A percentile compares a stretch with the other conserved stretches of the same genome.
Conservation (phyloP, 2,797 vertebrate genomes). For the Acipenser transmontanus region DNA sequence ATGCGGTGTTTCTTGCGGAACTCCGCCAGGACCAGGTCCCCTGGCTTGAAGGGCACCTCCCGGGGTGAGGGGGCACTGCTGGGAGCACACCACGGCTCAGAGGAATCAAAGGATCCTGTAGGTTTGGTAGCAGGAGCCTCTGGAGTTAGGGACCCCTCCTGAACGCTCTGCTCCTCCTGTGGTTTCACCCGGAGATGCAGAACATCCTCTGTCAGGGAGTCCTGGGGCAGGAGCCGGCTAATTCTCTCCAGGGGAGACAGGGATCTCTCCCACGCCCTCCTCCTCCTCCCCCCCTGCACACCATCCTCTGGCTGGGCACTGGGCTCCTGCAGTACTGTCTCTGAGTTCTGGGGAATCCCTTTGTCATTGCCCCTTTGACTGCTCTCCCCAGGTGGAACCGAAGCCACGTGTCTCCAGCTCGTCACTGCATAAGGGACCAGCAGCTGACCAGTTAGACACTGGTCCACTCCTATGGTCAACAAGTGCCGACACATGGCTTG, state of each 20-base stretch:
- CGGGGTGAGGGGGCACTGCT: neutral
- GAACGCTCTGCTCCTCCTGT: conserved; percentile 8
- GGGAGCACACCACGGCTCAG: neutral
- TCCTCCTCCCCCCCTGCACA: conserved; percentile 21
- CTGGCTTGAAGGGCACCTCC: conserved; percentile 48
- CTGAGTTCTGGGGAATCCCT: no score
- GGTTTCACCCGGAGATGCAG: conserved; percentile 43
- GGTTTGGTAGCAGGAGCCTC: neutral
- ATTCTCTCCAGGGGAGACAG: conserved; percentile 71
- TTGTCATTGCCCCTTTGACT: no score
- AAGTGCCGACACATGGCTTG: no score
- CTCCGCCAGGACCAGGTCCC: conserved; percentile 72
- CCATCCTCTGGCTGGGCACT: conserved; percentile 6
- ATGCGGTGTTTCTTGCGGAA: conserved; percentile 33
- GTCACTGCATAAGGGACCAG: no score
- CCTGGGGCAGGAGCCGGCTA: conserved; percentile 55
- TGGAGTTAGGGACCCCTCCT: neutral
- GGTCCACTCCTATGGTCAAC: no score
- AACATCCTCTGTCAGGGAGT: conserved; percentile 54
- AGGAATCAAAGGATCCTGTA: neutral
- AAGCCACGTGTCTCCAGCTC: no score
- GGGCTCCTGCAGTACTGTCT: no score
- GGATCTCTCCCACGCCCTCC: conserved; percentile 32
- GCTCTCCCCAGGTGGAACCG: no score
- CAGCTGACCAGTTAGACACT: no score